These are phyloP conservation scores for Cephalopterus ornatus DNA, from an alignment of 2,113 vertebrate species.

Conservation along the genomic window DNA sequence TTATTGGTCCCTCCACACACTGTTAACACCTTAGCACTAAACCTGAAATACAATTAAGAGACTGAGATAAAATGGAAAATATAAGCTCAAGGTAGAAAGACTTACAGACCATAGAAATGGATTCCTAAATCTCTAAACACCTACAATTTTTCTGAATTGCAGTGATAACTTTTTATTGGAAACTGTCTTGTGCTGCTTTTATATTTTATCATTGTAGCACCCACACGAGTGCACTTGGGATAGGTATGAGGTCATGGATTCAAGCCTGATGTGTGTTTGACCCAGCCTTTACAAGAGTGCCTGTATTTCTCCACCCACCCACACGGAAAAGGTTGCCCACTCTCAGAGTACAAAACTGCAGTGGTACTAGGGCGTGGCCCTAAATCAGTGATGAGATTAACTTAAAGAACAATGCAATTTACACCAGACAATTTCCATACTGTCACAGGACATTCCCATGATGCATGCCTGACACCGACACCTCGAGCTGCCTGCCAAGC, in stretches of 20 bases:
- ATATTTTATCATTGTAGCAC: not conserved
- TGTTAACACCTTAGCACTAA: not conserved
- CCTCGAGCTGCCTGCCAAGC: fast-evolving
- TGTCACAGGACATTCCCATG: not conserved
- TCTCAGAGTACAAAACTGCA: not conserved
- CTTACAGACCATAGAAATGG: not conserved
- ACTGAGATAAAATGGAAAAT: not conserved
- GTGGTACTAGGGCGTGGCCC: not conserved
- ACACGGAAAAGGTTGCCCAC: not conserved
- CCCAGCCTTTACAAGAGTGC: not conserved
- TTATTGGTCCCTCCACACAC: not conserved
- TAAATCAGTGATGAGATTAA: not conserved
- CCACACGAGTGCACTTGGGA: not conserved
- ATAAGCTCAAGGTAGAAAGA: not conserved
- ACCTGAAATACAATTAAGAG: not conserved
- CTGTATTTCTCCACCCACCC: not conserved
- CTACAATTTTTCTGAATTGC: not conserved
- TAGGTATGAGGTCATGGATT: not conserved
- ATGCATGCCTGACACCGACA: not conserved
- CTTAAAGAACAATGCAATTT: not conserved
- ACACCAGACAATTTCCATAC: not conserved
- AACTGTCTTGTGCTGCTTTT: not conserved
- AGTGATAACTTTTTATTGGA: conserved; percentile 27
- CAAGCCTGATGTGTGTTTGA: not conserved
- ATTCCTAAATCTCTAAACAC: conserved; percentile 24